Evolutionary conservation across 2,113 vertebrate genomes (phyloP).

Genomic region (Orientallactaga bullata): DNA sequence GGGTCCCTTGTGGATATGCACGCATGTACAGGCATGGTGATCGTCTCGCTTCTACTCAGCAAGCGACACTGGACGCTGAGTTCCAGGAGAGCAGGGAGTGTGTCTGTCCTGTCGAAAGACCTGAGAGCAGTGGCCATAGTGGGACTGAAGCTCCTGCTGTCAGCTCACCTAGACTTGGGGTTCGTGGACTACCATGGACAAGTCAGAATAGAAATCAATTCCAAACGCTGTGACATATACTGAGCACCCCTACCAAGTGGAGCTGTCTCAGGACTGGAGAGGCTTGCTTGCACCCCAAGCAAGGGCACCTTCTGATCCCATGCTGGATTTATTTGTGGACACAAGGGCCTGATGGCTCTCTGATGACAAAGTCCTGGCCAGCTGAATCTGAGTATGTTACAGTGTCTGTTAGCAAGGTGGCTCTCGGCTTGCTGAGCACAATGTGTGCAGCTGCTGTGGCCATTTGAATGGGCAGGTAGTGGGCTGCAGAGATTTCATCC

Average conservation of each 20-base stretch:
- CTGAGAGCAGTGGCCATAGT: not conserved
- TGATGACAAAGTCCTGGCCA: not conserved
- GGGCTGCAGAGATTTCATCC: not conserved
- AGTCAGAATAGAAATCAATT: not conserved
- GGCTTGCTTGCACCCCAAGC: not conserved
- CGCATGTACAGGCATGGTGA: not conserved
- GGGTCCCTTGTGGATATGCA: not conserved
- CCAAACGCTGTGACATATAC: not conserved
- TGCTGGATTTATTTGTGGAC: not conserved
- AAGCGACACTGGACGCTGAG: not conserved
- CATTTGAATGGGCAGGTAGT: not conserved
- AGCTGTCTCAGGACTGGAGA: not conserved
- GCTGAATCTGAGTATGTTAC: slow-evolving; percentile 1
- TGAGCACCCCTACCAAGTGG: too few species aligned
- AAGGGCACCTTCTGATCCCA: not conserved
- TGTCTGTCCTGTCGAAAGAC: not conserved
- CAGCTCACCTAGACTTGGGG: slow-evolving; percentile 11
- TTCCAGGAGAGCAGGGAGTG: not conserved
- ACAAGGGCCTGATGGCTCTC: not conserved
- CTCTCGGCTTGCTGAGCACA: not conserved
- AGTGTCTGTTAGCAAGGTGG: not conserved
- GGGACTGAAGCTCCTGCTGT: not conserved
- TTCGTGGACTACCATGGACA: not conserved
- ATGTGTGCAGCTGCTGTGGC: not conserved
- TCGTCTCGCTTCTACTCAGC: not conserved